Base-by-base conservation (phyloP, 2,113 vertebrate genomes). In the Felis chaus region DNA sequence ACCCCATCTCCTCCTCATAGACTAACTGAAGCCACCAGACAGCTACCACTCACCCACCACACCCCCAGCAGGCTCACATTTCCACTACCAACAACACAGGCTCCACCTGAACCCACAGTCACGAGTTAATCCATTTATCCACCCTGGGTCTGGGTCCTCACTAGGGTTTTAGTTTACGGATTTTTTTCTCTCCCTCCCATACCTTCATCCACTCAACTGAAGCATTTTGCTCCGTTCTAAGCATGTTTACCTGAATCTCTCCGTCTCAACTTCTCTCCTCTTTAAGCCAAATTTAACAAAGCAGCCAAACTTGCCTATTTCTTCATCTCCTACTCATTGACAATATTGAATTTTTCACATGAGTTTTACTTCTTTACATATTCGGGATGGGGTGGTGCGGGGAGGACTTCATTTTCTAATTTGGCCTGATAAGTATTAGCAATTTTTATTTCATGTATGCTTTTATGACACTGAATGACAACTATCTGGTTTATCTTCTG, bases 211-310 rank as follows among this genome's bases (percentile, higher is more conserved):
- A 74, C 33, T 36, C 48, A 33, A 10, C 2, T 7, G 61, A 89
- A 86, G 31, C 68, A 21, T 14, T 71, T 19, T 33, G 39, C 50
- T 74, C 65, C 79, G 39, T 8, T 73, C 33, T 68, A 66, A 15
- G 27, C 33, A n/a, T 1, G 29, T 10, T 80, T 6, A 11, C 31
- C 41, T 36, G 27, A 36, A 11, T 61, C 23, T 33, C 76, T 82
- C 53, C 48, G 4, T 33, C 39, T 88, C 91, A 65, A 8, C 11
- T 45, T n/a, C 81, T 39, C n/a, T 48, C 48, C 48, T 36, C 55
- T 31, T n/a, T 41, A 48, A 68, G 71, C 23, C 48, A 90, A 90
- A 87, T 18, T 74, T 45, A 63, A 82, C 29, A 69, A 84, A 96
- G 61, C 19, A 50, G 76, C 8, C 29, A 21, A 39, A 55, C 31